A percentile compares a stretch with the other conserved stretches of the same genome.
Evolutionary conservation across 2,888 invertebrate genomes (phyloP).

Genomic region (Timema podura): DNA sequence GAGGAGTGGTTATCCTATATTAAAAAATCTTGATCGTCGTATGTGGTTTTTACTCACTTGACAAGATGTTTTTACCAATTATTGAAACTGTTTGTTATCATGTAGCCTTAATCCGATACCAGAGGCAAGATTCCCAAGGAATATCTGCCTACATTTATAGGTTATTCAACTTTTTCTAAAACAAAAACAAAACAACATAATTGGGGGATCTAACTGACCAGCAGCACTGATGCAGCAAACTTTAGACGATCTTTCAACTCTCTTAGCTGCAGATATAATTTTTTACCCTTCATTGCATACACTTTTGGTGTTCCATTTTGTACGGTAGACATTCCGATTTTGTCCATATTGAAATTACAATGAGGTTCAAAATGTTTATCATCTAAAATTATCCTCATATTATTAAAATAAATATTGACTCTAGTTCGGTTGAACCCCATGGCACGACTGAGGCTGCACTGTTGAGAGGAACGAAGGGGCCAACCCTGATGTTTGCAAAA

Average conservation of each 20-base stretch:
- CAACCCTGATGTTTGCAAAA: constrained; percentile 38
- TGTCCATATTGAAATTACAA: constrained; percentile 35
- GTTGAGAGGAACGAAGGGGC: constrained; percentile 33
- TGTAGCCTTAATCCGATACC: constrained; percentile 31
- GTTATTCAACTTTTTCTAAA: constrained; percentile 22
- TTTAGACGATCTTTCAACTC: constrained; percentile 33
- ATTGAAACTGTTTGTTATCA: constrained; percentile 29
- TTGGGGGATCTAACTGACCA: constrained; percentile 29
- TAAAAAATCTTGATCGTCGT: constrained; percentile 30
- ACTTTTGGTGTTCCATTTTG: constrained; percentile 36
- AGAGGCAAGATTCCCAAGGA: constrained; percentile 27
- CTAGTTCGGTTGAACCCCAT: constrained; percentile 39
- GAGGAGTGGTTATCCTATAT: constrained; percentile 31
- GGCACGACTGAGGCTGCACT: constrained; percentile 38
- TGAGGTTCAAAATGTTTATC: constrained; percentile 33
- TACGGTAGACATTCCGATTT: constrained; percentile 35
- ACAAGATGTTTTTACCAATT: constrained; percentile 31
- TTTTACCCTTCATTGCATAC: constrained; percentile 35
- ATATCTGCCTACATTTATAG: constrained; percentile 26
- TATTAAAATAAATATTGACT: constrained; percentile 36
- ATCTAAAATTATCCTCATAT: constrained; percentile 30
- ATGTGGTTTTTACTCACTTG: constrained; percentile 25
- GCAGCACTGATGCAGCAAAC: constrained; percentile 32
- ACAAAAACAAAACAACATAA: background rate
- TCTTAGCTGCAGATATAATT: constrained; percentile 33